Evolutionary conservation across 2,888 invertebrate genomes (phyloP), one percentile per base, ranked within the genome.

Genomic region (Brassicogethes aeneus): DNA sequence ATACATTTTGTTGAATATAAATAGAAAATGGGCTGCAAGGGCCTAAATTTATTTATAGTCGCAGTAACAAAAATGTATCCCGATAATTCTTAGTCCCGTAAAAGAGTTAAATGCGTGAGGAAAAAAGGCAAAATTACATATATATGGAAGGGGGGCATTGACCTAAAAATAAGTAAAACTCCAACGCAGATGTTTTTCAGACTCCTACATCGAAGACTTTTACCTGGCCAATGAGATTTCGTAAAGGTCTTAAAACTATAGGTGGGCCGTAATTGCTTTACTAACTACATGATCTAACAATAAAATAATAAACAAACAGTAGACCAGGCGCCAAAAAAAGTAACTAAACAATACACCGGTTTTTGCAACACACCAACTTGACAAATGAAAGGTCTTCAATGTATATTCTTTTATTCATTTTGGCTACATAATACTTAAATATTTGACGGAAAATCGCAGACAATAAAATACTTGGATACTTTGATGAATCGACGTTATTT

Each of bases 161-260:
- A 62, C 61, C 62, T 51, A 59, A 57, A 61, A 60, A 55, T 54
- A 57, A 54, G 52, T 51, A 44, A 46, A 53, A 56, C 60, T 58
- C 62, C 62, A 61, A 61, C 61, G 59, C 61, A 54, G 47, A 48
- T 47, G 48, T 44, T 42, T 48, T 41, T 46, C 42, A 43, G 47
- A 56, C 59, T 55, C 61, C 62, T 54, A 62, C 62, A 57, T 48
- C 40, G 40, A 10, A 13, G 34, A 51, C 53, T 54, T 51, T 55
- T 57, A 59, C 60, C 55, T 56, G 56, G 47, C 58, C 57, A 59
- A 58, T 61, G 54, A 55, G 57, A 59, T 60, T 62, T 60, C 56
- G 60, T 60, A 57, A 61, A 58, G 48, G 52, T 44, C 50, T 54
- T 48, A 44, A 44, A 45, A 43, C 34, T 41, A 43, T 51, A 47